Evolutionary conservation across 2,888 invertebrate genomes (phyloP).

Genomic region (Nudaria mundana): DNA sequence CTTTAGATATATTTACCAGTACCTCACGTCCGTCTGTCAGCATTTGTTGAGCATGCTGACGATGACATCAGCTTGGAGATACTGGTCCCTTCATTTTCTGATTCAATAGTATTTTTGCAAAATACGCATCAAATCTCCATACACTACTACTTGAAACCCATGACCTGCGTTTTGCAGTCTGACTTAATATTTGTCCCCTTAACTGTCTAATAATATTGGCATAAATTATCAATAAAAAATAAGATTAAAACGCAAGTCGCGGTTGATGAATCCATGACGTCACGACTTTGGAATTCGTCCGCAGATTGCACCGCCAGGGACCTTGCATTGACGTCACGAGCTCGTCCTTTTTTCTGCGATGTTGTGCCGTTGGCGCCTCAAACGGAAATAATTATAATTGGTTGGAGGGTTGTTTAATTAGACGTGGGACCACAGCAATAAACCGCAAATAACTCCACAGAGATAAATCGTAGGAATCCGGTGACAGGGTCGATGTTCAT

Average conservation of each 20-base stretch:
- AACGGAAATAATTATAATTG: constrained; percentile 31
- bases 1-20: too few relatives aligned
- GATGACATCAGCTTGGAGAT: too few relatives aligned
- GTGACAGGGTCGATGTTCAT: not conserved
- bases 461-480: not conserved
- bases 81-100: too few relatives aligned
- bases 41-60: too few relatives aligned
- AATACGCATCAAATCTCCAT: too few relatives aligned
- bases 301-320: constrained; percentile 29
- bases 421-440: constrained; percentile 5
- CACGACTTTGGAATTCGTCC: constrained; percentile 26
- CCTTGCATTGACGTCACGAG: constrained; percentile 37
- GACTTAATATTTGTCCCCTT: too few relatives aligned
- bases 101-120: too few relatives aligned
- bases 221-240: constrained; percentile 26
- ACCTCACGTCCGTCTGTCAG: too few relatives aligned
- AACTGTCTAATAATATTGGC: too few relatives aligned
- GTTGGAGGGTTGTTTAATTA: constrained; percentile 18
- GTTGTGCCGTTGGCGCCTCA: constrained; percentile 3
- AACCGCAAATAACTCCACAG: constrained; percentile 1
- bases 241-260: constrained; percentile 26
- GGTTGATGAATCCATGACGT: constrained; percentile 34
- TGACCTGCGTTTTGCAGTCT: too few relatives aligned
- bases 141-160: too few relatives aligned
- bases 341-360: constrained; percentile 15